Evolutionary conservation across 2,797 vertebrate genomes (phyloP), one percentile per base, ranked within the genome.

Genomic region (Picus viridis): DNA sequence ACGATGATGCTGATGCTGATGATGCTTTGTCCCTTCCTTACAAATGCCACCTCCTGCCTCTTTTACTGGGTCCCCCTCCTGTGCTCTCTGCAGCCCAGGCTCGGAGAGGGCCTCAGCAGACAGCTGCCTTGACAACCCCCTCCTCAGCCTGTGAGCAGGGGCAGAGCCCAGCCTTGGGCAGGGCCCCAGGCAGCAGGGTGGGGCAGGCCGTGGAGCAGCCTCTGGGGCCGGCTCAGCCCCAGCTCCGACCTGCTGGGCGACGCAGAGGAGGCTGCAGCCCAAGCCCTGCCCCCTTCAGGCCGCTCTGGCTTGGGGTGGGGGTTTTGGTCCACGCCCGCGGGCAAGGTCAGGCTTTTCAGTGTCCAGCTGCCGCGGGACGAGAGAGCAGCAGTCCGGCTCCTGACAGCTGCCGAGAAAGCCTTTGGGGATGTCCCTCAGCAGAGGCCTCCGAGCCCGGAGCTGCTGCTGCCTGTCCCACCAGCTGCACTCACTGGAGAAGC

Each of bases 1-100:
- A 39, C 78, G 53, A 20, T 0, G 0, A 6, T 1, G 51, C 30
- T 4, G 53, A 20, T 0, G 0, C 5, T 1, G 51, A 32, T 4
- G 18, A 9, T 54, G 53, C 68, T 78, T 51, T 20, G 74, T 47
- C 41, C 29, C 15, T 20, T 49, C 1, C 2, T 51, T 47, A 34
- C 51, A 86, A 92, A 90, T 69, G 78, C 36, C 71, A 62, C 82
- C 84, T 89, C 87, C 93, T 6, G 71, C 78, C 27, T 81, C 59
- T 49, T 81, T 61, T 9, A 22, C 18, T 22, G 84, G 34, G 5
- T 71, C 45, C 67, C 54, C 54, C 79, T 61, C 67, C 90, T 18
- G 47, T 27, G 86, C 69, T 56, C 49, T 19, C 71, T 36, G 7
- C 4, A 0, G 32, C 30, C 24, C 0, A 1, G 72, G 14, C 1